Conservation (phyloP, 2,113 vertebrate species). For the Etia nguti region DNA sequence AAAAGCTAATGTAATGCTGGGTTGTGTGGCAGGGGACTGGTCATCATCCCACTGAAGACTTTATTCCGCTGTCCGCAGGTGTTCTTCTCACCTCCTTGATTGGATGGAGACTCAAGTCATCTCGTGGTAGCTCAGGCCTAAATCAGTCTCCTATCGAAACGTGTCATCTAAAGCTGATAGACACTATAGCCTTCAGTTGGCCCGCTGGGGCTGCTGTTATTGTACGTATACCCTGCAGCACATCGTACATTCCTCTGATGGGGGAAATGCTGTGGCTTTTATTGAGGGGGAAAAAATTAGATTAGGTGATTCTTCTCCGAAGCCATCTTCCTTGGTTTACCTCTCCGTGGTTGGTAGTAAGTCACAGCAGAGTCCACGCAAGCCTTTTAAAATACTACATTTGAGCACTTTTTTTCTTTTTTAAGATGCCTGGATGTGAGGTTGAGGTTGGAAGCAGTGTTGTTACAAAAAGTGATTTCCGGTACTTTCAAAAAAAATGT, state of each 20-base stretch:
- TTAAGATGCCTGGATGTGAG: background rate
- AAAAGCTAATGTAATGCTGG: slow-evolving; percentile 50
- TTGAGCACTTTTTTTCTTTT: background rate
- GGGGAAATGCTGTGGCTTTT: slow-evolving; percentile 43
- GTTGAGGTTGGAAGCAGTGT: background rate
- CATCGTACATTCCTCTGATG: slow-evolving; percentile 51
- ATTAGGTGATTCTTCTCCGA: slow-evolving; percentile 44
- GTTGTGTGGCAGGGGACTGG: slow-evolving; percentile 28
- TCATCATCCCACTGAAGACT: slow-evolving; percentile 51
- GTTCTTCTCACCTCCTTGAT: slow-evolving; percentile 64
- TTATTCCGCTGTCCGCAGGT: slow-evolving; percentile 70
- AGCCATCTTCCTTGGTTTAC: slow-evolving; percentile 6
- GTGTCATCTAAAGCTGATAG: slow-evolving; percentile 72
- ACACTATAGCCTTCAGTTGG: slow-evolving; percentile 53
- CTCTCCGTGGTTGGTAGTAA: background rate
- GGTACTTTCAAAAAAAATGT: background rate
- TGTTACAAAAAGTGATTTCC: background rate
- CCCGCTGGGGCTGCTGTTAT: slow-evolving; percentile 44
- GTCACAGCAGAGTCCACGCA: background rate
- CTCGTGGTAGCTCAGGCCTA: slow-evolving; percentile 53
- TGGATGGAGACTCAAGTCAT: slow-evolving; percentile 68
- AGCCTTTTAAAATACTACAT: background rate
- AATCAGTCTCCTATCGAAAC: slow-evolving; percentile 68
- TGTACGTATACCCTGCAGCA: slow-evolving; percentile 63
- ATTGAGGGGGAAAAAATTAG: slow-evolving; percentile 50